Evolutionary conservation across 2,113 vertebrate species (phyloP), one percentile per base, ranked within the genome.

Genomic region (Gambusia affinis): DNA sequence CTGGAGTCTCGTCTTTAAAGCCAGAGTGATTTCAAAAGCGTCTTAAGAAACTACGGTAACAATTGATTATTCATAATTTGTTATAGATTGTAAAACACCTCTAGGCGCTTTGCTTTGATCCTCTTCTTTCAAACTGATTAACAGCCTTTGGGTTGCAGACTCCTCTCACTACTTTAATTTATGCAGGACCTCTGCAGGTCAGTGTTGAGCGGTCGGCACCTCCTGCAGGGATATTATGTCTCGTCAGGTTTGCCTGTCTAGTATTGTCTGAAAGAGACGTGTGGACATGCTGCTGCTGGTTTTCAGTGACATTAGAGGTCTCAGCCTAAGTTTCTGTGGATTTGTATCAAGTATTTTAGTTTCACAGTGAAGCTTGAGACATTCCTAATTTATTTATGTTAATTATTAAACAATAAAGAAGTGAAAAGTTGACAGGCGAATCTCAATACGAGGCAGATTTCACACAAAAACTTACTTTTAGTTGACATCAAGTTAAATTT

Each of bases 171-270:
- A 64, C 5, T 78, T 74, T 83, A 82, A 90, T 94, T 92, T 94
- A 92, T 88, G 73, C 83, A 19, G 64, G 65, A 77, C 66, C 82
- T 90, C 66, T 80, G 78, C 82, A 84, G 79, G 68, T 85, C 89
- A 79, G 83, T 33, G 67, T 76, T 84, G 85, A 69, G 60, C 78
- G 63, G 71, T 72, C 51, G 27, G 42, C 76, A 90, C 85, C 89
- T 90, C 92, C 89, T 91, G 91, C 57, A 14, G 85, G 35, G 89
- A 75, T 88, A 89, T 92, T 92, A 86, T 67, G 84, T 61, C 82
- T 86, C 61, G 61, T 72, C 28, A 27, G 76, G 80, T 76, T 85
- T 72, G 71, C 61, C 66, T 75, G 70, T 85, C 84, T 61, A 33
- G 64, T 0, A 42, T 82, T 3, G 27, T 82, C 84, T 87, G 78